phyloP scores from a whole-genome alignment of 1,140 invertebrate genomes.

The Tetramorium alpestre region DNA sequence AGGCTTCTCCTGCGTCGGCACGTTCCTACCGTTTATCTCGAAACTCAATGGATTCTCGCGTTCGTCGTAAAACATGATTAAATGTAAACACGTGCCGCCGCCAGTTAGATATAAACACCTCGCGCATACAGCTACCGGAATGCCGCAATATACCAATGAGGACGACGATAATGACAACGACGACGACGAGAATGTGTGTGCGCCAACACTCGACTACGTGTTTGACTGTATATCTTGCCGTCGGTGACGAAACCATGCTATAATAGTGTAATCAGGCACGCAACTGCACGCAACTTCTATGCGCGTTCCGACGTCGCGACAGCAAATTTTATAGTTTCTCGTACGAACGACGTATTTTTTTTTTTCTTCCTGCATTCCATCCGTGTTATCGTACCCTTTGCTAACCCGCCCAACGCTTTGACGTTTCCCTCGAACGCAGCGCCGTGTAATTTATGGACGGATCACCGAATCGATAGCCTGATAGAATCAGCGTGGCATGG shows the following conservation, averaged over 20 bases:
- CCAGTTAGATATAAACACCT: constrained; percentile 58
- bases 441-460: constrained; percentile 50
- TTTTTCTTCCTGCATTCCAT: neutral
- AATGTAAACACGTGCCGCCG: constrained; percentile 63
- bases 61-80: constrained; percentile 63
- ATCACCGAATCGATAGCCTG: constrained; percentile 45
- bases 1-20: constrained; percentile 33
- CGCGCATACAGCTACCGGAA: neutral
- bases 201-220: neutral
- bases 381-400: neutral
- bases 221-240: constrained; percentile 11
- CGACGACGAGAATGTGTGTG: neutral
- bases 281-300: neutral
- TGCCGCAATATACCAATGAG: constrained; percentile 8
- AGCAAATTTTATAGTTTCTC: constrained; percentile 30
- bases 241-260: neutral
- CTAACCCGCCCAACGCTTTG: constrained; percentile 4
- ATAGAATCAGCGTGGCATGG: constrained; percentile 50
- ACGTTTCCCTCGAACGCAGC: constrained; percentile 26
- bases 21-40: constrained; percentile 47
- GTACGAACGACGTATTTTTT: neutral
- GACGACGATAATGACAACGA: neutral
- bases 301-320: neutral
- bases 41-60: constrained; percentile 52
- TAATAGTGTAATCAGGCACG: constrained; percentile 15